Evolutionary conservation across 2,113 vertebrate species (phyloP).

Genomic region (Trematomus loennbergii): DNA sequence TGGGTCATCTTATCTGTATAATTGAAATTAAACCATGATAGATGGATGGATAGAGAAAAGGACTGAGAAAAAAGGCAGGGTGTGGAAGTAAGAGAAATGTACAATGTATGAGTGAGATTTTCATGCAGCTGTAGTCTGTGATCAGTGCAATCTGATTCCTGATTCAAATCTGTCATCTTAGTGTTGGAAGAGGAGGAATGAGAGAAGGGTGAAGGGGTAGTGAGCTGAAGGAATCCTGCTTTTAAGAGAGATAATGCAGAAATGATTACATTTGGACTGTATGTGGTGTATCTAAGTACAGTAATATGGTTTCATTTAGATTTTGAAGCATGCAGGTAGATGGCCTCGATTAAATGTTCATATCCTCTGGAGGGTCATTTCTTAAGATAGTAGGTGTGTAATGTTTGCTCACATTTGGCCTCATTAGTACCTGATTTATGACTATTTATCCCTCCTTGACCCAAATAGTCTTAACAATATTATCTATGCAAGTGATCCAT

Average conservation of each 20-base stretch:
- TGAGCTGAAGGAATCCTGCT: not conserved
- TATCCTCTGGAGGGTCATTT: conserved; percentile 32
- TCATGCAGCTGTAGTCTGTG: not conserved
- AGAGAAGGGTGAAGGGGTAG: not conserved
- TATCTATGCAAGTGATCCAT: not conserved
- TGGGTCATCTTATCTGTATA: conserved; percentile 33
- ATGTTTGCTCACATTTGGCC: conserved; percentile 47
- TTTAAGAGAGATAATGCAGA: not conserved
- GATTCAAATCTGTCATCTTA: conserved; percentile 10
- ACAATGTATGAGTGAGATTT: not conserved
- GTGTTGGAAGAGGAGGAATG: conserved; percentile 8
- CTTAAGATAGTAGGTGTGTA: conserved; percentile 44
- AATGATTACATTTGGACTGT: not conserved
- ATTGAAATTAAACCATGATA: not conserved
- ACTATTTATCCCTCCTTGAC: conserved; percentile 61
- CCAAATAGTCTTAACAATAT: conserved; percentile 37
- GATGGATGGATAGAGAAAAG: not conserved
- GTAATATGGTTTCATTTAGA: not conserved
- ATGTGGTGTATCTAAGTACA: not conserved
- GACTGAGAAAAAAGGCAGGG: not conserved
- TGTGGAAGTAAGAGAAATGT: not conserved
- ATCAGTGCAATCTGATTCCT: not conserved
- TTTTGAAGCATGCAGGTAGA: not conserved
- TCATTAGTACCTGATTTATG: conserved; percentile 63
- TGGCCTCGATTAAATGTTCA: conserved; percentile 38